These are phyloP conservation scores for Piezodorus guildinii DNA, from an alignment of 1,140 invertebrate genomes.

Conservation along the genomic window DNA sequence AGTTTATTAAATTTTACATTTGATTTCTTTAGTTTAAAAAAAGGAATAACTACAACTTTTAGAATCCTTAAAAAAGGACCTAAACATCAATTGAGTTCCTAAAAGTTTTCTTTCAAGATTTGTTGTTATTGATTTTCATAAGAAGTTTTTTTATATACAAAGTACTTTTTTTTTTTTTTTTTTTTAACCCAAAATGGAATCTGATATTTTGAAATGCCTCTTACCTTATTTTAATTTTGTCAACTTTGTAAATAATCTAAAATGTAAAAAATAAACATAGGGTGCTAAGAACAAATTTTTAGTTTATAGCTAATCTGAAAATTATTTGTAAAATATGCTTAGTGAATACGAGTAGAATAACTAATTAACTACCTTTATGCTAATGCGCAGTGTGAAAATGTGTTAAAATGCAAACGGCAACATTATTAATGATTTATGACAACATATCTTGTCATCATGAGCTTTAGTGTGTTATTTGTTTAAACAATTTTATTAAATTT, in stretches of 20 bases:
- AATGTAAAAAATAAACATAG: background rate
- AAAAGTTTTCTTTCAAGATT: background rate
- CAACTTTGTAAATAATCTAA: background rate
- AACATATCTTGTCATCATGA: slow-evolving; percentile 7
- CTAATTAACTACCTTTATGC: background rate
- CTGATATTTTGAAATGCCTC: background rate
- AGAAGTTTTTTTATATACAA: background rate
- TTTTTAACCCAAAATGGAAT: background rate
- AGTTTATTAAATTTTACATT: background rate
- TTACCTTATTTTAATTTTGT: background rate
- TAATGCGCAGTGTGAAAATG: background rate
- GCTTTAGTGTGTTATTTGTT: background rate
- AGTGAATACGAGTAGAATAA: background rate
- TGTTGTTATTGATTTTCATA: background rate
- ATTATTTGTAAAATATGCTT: background rate
- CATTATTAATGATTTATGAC: background rate
- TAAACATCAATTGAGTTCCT: slow-evolving; percentile 4
- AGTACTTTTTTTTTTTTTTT: background rate
- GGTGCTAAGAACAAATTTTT: slow-evolving; percentile 1
- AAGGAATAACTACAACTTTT: background rate
- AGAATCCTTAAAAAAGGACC: background rate
- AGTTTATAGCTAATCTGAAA: background rate
- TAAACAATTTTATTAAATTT: background rate
- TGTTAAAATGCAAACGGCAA: background rate
- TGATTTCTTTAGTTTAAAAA: background rate